These are phyloP conservation scores for Nebria ingens DNA, from an alignment of 1,140 invertebrate genomes.

Conservation along the genomic window DNA sequence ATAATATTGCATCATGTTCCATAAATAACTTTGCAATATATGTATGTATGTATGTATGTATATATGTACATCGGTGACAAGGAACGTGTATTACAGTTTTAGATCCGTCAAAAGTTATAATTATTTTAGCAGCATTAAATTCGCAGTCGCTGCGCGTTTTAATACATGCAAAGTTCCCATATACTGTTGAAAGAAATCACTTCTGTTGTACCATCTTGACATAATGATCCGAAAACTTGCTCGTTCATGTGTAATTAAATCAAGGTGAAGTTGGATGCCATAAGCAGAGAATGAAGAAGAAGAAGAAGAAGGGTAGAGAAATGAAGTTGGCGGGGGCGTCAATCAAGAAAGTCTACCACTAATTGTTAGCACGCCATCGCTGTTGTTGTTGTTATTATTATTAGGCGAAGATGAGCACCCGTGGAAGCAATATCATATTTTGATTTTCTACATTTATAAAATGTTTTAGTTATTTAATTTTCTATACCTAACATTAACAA, in stretches of 20 bases:
- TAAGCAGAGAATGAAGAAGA: background rate
- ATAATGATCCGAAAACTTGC: slow-evolving; percentile 5
- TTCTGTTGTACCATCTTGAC: background rate
- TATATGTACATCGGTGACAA: too few relatives aligned
- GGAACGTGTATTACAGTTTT: background rate
- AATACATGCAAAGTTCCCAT: too few relatives aligned
- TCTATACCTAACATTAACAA: too few relatives aligned
- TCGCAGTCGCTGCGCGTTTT: background rate
- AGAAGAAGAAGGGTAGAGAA: background rate
- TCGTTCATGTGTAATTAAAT: slow-evolving; percentile 5
- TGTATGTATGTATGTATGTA: too few relatives aligned
- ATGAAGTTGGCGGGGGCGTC: background rate
- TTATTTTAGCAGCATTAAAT: background rate
- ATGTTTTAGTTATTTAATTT: too few relatives aligned
- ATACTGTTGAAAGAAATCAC: background rate
- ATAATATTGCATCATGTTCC: too few relatives aligned
- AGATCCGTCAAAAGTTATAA: slow-evolving; percentile 8
- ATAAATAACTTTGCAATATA: too few relatives aligned
- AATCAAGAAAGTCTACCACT: background rate
- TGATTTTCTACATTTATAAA: too few relatives aligned
- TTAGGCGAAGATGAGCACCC: too few relatives aligned
- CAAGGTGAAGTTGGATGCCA: background rate
- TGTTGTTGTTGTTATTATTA: too few relatives aligned
- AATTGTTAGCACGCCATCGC: background rate
- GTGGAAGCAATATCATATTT: too few relatives aligned